phyloP scores from a whole-genome alignment of 2,888 invertebrate genomes.

The Tholera decimalis region DNA sequence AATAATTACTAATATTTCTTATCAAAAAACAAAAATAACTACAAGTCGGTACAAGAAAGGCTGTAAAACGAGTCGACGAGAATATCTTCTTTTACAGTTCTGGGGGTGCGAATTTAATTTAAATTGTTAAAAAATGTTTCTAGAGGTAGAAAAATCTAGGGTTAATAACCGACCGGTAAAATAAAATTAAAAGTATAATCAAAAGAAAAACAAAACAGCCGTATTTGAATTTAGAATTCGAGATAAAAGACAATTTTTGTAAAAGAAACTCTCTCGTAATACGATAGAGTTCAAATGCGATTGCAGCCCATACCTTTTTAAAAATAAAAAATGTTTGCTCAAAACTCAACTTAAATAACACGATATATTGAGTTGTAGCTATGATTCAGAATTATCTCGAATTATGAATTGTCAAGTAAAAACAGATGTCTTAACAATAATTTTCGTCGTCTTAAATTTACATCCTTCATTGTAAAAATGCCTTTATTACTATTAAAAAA shows the following conservation, averaged over 20 bases:
- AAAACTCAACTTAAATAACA: background rate
- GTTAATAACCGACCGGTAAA: background rate
- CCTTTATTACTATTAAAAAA: constrained; percentile 27
- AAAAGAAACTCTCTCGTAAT: background rate
- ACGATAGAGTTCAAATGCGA: background rate
- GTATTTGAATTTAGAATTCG: background rate
- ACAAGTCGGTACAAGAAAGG: no score
- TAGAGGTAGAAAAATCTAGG: background rate
- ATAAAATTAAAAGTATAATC: background rate
- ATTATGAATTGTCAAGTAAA: background rate
- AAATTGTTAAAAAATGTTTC: background rate
- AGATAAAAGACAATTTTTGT: background rate
- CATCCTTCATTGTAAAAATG: constrained; percentile 16
- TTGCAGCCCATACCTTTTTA: background rate
- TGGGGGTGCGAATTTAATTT: background rate
- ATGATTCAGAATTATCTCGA: background rate
- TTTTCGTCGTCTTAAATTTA: constrained; percentile 11
- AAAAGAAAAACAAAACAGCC: background rate
- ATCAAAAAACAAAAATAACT: no score
- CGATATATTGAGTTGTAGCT: background rate
- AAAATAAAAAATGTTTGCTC: background rate
- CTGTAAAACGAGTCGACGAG: background rate
- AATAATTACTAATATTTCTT: constrained; percentile 7
- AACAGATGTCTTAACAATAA: background rate
- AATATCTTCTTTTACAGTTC: background rate